Percentiles rank a stretch among this genome's conserved stretches.
Evolutionary conservation across 2,888 invertebrate species (phyloP).

Genomic region (Diarsia brunnea): DNA sequence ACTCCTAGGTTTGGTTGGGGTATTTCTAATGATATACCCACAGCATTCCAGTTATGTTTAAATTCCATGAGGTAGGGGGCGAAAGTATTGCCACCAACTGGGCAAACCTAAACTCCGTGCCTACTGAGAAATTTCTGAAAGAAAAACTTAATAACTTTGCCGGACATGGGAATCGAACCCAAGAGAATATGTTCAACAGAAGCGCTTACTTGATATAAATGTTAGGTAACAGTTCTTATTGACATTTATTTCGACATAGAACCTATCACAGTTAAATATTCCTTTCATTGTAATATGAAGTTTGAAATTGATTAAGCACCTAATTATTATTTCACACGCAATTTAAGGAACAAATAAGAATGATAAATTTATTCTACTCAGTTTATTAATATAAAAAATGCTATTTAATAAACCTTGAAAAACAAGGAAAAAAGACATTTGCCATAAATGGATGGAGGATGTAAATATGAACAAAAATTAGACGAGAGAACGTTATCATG

Average conservation of each 20-base stretch:
- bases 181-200: neutral
- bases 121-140: neutral
- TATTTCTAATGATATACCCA: neutral
- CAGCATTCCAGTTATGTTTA: neutral
- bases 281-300: neutral
- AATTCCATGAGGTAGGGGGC: neutral
- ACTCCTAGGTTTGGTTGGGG: neutral
- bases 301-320: constrained; percentile 14
- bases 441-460: neutral
- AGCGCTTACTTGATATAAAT: neutral
- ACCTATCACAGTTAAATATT: constrained; percentile 1
- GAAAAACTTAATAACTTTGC: neutral
- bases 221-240: neutral
- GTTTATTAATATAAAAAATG: too few relatives aligned
- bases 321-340: constrained; percentile 19
- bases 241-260: neutral
- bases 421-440: neutral
- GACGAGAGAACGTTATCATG: neutral
- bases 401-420: too few relatives aligned
- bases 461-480: neutral
- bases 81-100: neutral
- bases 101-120: neutral
- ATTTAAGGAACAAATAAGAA: constrained; percentile 3
- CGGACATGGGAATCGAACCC: neutral
- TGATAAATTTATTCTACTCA: too few relatives aligned